Conservation (phyloP, 1,140 invertebrate genomes). For the Laupala kohalensis region DNA sequence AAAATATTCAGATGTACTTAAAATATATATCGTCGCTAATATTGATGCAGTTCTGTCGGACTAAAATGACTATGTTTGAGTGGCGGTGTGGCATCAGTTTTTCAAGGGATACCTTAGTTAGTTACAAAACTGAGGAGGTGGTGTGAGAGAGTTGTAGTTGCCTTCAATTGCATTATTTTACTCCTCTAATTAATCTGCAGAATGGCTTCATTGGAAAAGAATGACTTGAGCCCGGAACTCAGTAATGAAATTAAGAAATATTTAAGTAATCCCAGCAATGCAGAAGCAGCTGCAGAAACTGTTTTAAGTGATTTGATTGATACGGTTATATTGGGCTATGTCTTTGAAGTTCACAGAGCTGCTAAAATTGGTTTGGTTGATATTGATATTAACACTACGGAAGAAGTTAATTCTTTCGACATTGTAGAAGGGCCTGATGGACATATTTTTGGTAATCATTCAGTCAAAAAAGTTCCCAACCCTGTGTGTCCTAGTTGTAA, state of each 20-base stretch:
- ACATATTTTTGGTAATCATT: slow-evolving; percentile 73
- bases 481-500: slow-evolving; percentile 68
- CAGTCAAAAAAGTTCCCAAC: slow-evolving; percentile 68
- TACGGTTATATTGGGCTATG: slow-evolving; percentile 59
- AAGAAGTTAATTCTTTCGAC: slow-evolving; percentile 43
- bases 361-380: slow-evolving; percentile 57
- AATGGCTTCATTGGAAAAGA: too few species aligned
- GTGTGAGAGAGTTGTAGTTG: too few species aligned
- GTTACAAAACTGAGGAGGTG: too few species aligned
- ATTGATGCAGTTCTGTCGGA: too few species aligned
- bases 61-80: too few species aligned
- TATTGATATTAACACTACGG: slow-evolving; percentile 52
- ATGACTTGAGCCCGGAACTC: too few species aligned
- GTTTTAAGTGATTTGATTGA: slow-evolving; percentile 60
- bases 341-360: slow-evolving; percentile 67
- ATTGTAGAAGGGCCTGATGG: slow-evolving; percentile 61
- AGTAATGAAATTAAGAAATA: slow-evolving; percentile 34
- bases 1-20: too few species aligned
- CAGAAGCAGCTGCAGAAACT: slow-evolving; percentile 41
- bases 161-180: too few species aligned
- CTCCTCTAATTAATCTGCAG: too few species aligned
- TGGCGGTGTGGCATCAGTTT: too few species aligned
- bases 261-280: slow-evolving; percentile 34
- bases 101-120: too few species aligned
- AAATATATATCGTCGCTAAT: too few species aligned